Evolutionary conservation across 2,888 invertebrate species (phyloP), one percentile per base, ranked within the genome.

Genomic region (Nebria salina): DNA sequence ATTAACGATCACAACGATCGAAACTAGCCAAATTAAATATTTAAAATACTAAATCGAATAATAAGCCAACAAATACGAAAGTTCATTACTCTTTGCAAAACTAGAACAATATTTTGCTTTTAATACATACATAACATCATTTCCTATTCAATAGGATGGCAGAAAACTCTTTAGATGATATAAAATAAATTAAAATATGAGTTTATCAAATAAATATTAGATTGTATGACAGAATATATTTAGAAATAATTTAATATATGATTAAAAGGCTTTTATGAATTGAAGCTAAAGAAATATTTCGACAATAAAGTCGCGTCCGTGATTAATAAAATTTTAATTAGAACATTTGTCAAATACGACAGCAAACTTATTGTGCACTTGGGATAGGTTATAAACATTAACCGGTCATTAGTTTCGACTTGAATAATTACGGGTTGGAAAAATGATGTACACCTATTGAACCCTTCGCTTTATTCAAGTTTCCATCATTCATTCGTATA

Each of bases 361-460:
- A 70, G 70, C 66, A n/a, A 70, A 8, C 25, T 42, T 70, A 70
- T 70, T 76, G 76, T 70, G 70, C 43, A 76, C 76, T 42, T 20
- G 76, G 70, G 76, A 66, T 76, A 66, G 66, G 66, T 66, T 66
- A 76, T 76, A 66, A 65, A 76, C 34, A 65, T 65, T 76, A 76
- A 76, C 65, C 66, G 65, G 76, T 76, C 76, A 76, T 76, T 76
- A 76, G 66, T 76, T 66, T 64, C 65, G 20, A 65, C 66, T 76
- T 76, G 76, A 66, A 65, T 76, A 76, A 76, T 66, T 76, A 76
- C 41, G 66, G 76, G 76, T 41, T 3, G 66, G 76, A 76, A 76
- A 76, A 76, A 76, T 76, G 76, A 76, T 76, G 65, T 76, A 76
- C 76, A 76, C 76, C 75, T 75, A 64, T 42, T n/a, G 75, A 75